Evolutionary conservation across 2,113 vertebrate species (phyloP).

Genomic region (Nothoprocta pentlandii): DNA sequence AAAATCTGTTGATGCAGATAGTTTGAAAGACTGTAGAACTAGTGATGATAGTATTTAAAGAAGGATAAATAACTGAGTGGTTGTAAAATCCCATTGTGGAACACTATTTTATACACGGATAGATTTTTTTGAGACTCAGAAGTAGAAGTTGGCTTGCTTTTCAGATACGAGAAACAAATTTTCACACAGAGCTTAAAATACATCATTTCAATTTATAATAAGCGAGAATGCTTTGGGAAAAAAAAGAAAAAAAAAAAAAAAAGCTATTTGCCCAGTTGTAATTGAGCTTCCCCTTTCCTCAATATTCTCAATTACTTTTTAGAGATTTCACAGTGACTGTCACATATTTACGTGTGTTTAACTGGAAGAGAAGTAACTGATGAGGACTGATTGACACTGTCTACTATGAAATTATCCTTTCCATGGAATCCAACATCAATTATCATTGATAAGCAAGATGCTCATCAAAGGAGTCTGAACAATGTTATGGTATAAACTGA

Average conservation of each 20-base stretch:
- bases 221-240: neutral
- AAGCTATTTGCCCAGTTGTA: neutral
- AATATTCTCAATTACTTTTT: slow-evolving; percentile 18
- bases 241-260: neutral
- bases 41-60: neutral
- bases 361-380: slow-evolving; percentile 33
- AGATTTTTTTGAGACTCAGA: neutral
- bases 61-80: neutral
- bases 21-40: neutral
- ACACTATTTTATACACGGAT: neutral
- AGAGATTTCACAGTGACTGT: slow-evolving; percentile 8
- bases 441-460: slow-evolving; percentile 18
- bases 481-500: slow-evolving; percentile 23
- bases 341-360: neutral
- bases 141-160: neutral
- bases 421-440: slow-evolving; percentile 63
- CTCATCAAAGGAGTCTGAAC: slow-evolving; percentile 43
- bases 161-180: neutral
- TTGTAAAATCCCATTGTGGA: neutral
- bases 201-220: neutral
- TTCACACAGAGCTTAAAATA: neutral
- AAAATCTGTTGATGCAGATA: neutral
- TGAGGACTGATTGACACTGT: slow-evolving; percentile 43
- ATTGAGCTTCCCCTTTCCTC: neutral
- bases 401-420: slow-evolving; percentile 70